Conservation (phyloP, 2,888 invertebrate species). For the Mesoligia furuncula region DNA sequence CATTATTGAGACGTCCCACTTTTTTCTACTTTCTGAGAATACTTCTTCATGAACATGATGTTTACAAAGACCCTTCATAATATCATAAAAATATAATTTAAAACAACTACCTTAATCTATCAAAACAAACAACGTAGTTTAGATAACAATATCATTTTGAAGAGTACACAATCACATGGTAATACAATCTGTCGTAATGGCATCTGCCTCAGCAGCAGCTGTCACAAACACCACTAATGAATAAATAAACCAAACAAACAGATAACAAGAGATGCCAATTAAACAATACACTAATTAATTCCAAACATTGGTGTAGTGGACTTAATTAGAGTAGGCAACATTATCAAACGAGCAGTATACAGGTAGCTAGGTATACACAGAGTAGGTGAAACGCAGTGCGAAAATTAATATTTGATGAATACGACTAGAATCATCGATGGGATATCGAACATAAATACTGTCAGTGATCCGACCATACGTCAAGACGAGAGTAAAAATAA, state of each 20-base stretch:
- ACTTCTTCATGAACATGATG: background rate
- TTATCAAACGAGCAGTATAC: constrained; percentile 78
- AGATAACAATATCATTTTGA: constrained; percentile 46
- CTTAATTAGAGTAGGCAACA: constrained; percentile 88
- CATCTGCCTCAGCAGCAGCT: constrained; percentile 81
- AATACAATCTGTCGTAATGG: constrained; percentile 71
- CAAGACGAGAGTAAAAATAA: constrained; percentile 51
- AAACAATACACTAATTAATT: constrained; percentile 91
- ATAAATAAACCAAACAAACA: constrained; percentile 90
- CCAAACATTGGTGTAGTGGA: constrained; percentile 90
- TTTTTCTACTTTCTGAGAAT: background rate
- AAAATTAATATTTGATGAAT: constrained; percentile 76
- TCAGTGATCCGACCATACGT: constrained; percentile 19
- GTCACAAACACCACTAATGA: constrained; percentile 89
- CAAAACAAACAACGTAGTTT: constrained; percentile 44
- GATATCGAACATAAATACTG: constrained; percentile 12
- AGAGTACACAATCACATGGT: constrained; percentile 57
- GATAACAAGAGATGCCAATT: constrained; percentile 91
- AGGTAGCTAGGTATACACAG: constrained; percentile 67
- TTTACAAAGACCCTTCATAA: constrained; percentile 1
- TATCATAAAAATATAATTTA: background rate
- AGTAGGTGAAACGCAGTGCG: constrained; percentile 73
- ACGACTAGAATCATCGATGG: constrained; percentile 58
- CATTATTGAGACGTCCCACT: background rate
- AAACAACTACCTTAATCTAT: constrained; percentile 10